Conservation (phyloP, 2,113 vertebrate genomes). For the Tetrao urogallus region DNA sequence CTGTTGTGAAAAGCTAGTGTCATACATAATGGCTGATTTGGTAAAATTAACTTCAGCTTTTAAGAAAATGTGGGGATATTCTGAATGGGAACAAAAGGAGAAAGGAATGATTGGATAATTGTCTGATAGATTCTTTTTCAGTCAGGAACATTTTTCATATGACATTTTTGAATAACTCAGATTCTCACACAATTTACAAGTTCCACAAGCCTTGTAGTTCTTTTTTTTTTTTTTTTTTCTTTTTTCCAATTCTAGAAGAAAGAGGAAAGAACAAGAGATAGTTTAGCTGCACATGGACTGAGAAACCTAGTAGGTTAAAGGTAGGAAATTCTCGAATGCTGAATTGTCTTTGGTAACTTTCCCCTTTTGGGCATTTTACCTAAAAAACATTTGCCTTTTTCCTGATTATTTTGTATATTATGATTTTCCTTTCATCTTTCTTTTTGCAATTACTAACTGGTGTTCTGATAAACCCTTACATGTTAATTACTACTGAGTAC, state of each 20-base stretch:
- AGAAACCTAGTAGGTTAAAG: not conserved
- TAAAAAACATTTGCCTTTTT: not conserved
- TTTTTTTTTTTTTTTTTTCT: not conserved
- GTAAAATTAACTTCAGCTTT: not conserved
- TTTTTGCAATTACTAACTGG: not conserved
- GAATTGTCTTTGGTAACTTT: not conserved
- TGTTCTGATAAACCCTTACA: not conserved
- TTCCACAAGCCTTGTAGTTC: not conserved
- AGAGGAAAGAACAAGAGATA: not conserved
- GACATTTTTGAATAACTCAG: not conserved
- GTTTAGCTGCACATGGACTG: not conserved
- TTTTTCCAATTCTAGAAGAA: not conserved
- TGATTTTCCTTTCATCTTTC: not conserved
- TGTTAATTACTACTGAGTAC: not conserved
- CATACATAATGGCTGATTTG: not conserved
- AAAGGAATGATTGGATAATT: not conserved
- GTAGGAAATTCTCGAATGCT: not conserved
- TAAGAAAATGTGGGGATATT: not conserved
- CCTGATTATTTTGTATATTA: not conserved
- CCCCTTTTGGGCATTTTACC: not conserved
- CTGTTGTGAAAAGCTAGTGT: not conserved
- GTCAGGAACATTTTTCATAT: not conserved
- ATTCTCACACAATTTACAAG: not conserved
- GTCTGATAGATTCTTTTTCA: not conserved
- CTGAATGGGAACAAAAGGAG: not conserved